These are phyloP conservation scores for Morinoia aosen DNA, from an alignment of 2,888 invertebrate species.

Conservation along the genomic window DNA sequence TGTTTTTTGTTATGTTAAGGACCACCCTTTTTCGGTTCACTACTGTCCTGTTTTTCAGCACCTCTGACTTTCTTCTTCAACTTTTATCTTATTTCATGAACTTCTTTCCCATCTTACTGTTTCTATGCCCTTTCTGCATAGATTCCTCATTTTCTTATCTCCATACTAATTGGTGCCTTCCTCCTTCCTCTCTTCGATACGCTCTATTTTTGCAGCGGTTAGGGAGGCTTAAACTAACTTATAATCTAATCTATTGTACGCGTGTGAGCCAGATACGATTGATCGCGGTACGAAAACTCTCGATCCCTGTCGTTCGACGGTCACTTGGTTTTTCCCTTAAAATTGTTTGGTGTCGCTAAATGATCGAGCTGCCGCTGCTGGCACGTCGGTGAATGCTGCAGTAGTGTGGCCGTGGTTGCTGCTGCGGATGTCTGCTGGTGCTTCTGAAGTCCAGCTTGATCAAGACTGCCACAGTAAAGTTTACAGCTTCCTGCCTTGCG, in stretches of 20 bases:
- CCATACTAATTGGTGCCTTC: too few species aligned
- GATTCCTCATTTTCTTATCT: too few species aligned
- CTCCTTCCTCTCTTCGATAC: too few species aligned
- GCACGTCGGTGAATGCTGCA: not conserved
- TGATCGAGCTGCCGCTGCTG: not conserved
- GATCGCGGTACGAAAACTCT: not conserved
- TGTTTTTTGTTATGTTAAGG: too few species aligned
- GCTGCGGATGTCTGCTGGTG: not conserved
- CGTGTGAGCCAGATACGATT: not conserved
- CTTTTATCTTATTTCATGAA: too few species aligned
- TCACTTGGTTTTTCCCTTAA: not conserved
- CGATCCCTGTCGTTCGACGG: not conserved
- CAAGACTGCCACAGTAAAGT: conserved; percentile 37
- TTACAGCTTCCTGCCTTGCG: conserved; percentile 53
- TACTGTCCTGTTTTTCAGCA: too few species aligned
- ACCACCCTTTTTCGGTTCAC: too few species aligned
- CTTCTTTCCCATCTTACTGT: too few species aligned
- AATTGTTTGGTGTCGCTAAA: not conserved
- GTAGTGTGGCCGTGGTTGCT: not conserved
- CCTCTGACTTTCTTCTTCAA: too few species aligned
- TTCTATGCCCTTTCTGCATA: too few species aligned
- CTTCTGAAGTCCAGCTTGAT: conserved; percentile 28
- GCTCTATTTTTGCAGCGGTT: too few species aligned
- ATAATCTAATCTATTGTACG: not conserved
- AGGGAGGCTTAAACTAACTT: too few species aligned